A percentile compares a stretch with the other conserved stretches of the same genome.
Conservation (phyloP, 2,888 invertebrate genomes). For the Biston stratarius region DNA sequence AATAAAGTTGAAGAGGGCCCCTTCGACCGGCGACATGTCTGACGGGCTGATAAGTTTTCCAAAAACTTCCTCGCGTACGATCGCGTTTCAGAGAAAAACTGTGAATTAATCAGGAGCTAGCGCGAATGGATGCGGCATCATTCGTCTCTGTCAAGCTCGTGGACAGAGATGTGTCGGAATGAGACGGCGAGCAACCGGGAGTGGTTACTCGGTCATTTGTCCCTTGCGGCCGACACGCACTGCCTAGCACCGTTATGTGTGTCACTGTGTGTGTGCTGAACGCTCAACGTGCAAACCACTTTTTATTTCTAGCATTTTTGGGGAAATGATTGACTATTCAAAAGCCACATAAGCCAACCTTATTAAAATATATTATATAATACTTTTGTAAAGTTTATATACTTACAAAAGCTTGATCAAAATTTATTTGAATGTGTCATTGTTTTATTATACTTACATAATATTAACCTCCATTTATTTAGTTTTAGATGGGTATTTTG, state of each 20-base stretch:
- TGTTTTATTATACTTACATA: too few species aligned
- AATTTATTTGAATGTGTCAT: too few species aligned
- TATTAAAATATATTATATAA: background rate
- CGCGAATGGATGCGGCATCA: slow-evolving; percentile 70
- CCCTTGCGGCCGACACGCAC: slow-evolving; percentile 72
- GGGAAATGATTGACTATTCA: slow-evolving; percentile 30
- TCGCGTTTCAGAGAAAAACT: slow-evolving; percentile 80
- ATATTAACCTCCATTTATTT: too few species aligned
- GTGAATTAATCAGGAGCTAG: slow-evolving; percentile 80
- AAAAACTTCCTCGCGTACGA: slow-evolving; percentile 72
- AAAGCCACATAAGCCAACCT: slow-evolving; percentile 10
- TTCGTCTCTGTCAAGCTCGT: slow-evolving; percentile 73
- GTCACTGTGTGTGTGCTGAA: slow-evolving; percentile 56
- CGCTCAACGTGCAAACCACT: slow-evolving; percentile 48
- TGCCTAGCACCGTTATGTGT: slow-evolving; percentile 57
- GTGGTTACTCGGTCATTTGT: slow-evolving; percentile 80
- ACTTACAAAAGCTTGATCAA: too few species aligned
- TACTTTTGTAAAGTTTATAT: too few species aligned
- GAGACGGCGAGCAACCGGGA: slow-evolving; percentile 72
- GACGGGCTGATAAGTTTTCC: slow-evolving; percentile 71
- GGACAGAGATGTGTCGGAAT: slow-evolving; percentile 61
- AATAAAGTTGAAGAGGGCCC: slow-evolving; percentile 50
- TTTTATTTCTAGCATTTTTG: slow-evolving; percentile 40
- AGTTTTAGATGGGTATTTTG: too few species aligned
- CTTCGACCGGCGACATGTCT: slow-evolving; percentile 55